These are phyloP conservation scores for Agrilus mali DNA, from an alignment of 2,888 invertebrate genomes.

Conservation along the genomic window DNA sequence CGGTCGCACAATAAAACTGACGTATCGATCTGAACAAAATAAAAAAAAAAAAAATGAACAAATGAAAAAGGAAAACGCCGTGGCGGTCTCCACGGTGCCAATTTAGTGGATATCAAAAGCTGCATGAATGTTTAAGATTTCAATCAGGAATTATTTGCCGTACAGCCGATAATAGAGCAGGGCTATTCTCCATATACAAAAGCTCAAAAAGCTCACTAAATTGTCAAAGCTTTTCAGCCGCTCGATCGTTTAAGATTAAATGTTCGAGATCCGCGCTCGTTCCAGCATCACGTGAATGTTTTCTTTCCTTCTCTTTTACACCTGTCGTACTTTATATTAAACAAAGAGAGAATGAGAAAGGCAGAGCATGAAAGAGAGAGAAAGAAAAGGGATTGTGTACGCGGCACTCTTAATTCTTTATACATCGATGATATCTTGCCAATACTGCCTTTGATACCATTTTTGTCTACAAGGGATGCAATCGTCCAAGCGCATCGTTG, in stretches of 20 bases:
- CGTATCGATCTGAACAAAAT: no score
- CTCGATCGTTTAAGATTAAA: slow-evolving; percentile 11
- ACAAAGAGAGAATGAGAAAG: slow-evolving; percentile 4
- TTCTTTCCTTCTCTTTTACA: background rate
- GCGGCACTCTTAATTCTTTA: background rate
- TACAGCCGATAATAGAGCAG: slow-evolving; percentile 6
- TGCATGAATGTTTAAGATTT: slow-evolving; percentile 10
- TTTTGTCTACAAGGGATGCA: slow-evolving; percentile 10
- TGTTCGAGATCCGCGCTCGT: slow-evolving; percentile 4
- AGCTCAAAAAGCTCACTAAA: slow-evolving; percentile 5
- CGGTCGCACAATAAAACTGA: no score
- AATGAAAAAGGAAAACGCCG: no score
- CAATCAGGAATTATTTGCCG: slow-evolving; percentile 9
- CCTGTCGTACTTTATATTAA: background rate
- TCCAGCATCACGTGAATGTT: no score
- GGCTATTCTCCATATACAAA: slow-evolving; percentile 8
- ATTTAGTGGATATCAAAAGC: slow-evolving; percentile 7
- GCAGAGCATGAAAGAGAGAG: background rate
- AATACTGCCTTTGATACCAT: slow-evolving; percentile 12
- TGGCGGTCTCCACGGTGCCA: no score
- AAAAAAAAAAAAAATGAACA: no score
- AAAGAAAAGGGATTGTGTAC: slow-evolving; percentile 9
- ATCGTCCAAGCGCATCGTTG: slow-evolving; percentile 5
- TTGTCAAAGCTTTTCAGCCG: slow-evolving; percentile 11
- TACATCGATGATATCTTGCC: slow-evolving; percentile 10